These are phyloP conservation scores for Phrynocephalus vlangalii DNA, from an alignment of 2,797 vertebrate species.

Conservation along the genomic window DNA sequence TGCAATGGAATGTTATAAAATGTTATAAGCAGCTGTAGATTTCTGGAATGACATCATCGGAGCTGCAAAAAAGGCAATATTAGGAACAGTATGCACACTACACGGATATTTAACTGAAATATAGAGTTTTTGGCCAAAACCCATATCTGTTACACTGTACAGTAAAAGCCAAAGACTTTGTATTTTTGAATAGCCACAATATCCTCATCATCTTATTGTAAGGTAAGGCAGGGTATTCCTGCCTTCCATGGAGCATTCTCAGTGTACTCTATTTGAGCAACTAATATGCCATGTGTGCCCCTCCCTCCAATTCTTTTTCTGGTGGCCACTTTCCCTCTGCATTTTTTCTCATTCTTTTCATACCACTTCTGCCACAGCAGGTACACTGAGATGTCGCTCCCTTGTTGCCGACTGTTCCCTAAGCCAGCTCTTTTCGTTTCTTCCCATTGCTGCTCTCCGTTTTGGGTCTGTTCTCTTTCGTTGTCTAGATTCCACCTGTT, in stretches of 20 bases:
- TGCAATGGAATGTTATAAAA: no score
- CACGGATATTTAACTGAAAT: no score
- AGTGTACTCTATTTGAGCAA: no score
- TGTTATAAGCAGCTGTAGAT: no score
- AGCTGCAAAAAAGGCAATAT: no score
- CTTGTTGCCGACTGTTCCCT: slow-evolving; percentile 28
- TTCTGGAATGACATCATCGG: no score
- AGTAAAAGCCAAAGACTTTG: no score
- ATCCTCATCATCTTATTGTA: background rate
- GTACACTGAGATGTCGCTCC: slow-evolving; percentile 5
- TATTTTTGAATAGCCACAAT: background rate
- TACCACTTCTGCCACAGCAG: background rate
- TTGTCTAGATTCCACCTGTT: slow-evolving; percentile 36
- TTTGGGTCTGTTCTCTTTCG: slow-evolving; percentile 36
- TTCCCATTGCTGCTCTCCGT: slow-evolving; percentile 22
- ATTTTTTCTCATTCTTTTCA: background rate
- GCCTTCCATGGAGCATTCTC: background rate
- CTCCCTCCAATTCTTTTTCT: background rate
- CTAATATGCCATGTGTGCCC: no score
- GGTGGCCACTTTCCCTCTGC: background rate
- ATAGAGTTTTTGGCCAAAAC: no score
- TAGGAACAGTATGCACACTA: no score
- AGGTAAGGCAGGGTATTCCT: background rate
- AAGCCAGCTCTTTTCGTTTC: slow-evolving; percentile 52
- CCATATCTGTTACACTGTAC: no score